Conservation (phyloP, 2,888 invertebrate genomes). For the Synergus gifuensis region DNA sequence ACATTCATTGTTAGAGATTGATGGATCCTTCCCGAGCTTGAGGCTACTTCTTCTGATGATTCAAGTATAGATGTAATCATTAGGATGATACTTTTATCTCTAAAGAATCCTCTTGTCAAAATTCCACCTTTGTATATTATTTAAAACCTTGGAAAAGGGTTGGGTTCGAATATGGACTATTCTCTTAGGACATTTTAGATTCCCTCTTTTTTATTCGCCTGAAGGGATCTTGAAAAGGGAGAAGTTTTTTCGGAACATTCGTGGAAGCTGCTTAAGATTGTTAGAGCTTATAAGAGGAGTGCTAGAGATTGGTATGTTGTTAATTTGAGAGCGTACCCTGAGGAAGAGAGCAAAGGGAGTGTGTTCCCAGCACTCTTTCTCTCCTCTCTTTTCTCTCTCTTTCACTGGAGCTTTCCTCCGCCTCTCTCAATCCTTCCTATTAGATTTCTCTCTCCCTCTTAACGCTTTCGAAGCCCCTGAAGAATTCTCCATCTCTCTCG, state of each 20-base stretch:
- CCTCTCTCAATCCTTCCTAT: slow-evolving; percentile 46
- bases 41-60: not conserved
- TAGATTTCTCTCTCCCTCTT: slow-evolving; percentile 54
- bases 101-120: not conserved
- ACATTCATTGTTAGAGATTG: not conserved
- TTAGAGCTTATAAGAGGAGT: slow-evolving; percentile 66
- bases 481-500: slow-evolving; percentile 66
- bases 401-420: slow-evolving; percentile 47
- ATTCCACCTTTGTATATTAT: not conserved
- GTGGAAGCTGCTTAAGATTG: slow-evolving; percentile 62
- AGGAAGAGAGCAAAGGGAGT: slow-evolving; percentile 61
- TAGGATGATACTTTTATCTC: not conserved
- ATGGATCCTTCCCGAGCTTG: not conserved
- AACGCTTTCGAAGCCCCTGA: slow-evolving; percentile 58
- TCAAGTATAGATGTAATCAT: slow-evolving; percentile 22
- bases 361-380: slow-evolving; percentile 59
- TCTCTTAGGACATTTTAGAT: slow-evolving; percentile 33
- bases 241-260: slow-evolving; percentile 57
- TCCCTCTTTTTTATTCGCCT: slow-evolving; percentile 45
- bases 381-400: slow-evolving; percentile 44
- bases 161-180: not conserved
- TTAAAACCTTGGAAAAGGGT: not conserved
- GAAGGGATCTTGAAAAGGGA: slow-evolving; percentile 43
- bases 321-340: slow-evolving; percentile 76
- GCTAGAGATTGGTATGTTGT: slow-evolving; percentile 76